Evolutionary conservation across 2,797 vertebrate species (phyloP), one percentile per base, ranked within the genome.

Genomic region (Phrynocephalus forsythii): DNA sequence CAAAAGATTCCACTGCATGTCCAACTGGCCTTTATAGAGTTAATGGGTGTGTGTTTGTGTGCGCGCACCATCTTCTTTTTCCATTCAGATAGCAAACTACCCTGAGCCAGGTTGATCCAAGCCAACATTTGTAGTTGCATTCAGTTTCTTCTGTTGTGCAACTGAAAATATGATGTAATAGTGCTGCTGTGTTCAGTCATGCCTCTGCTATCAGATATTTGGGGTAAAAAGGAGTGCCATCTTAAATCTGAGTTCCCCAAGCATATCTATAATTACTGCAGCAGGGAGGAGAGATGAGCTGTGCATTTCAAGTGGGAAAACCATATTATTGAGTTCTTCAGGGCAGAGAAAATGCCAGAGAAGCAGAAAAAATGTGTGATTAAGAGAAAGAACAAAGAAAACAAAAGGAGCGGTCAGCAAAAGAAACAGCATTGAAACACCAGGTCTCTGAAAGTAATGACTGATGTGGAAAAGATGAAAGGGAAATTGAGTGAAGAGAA

Each of bases 401-500:
- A 81, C 3, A 79, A 11, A 72, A 72, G 50, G 20, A 28, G 24
- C 28, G 60, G 52, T 28, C 60, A 26, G 22, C 69, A 72, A 73
- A 80, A 28, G 24, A 63, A 86, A n/a, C 22, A 26, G 13, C 75
- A 24, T 15, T 28, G 28, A 79, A 28, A 75, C 76, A 30, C 26
- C 30, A 15, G n/a, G 63, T 10, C 44, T 79, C n/a, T 20, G 60
- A 67, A 67, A 26, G 38, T 50, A 48, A 44, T 71, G 18, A 78
- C 60, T 83, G 82, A 9, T 71, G 48, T 72, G 82, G n/a, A 72
- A 86, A 79, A 69, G n/a, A 48, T 33, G 48, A 30, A 18, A 79
- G 50, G 6, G 30, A 56, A 33, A 38, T 13, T 33, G 50, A 15
- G 7, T 75, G 50, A 52, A 33, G 63, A 26, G 24, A 44, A 76